Conservation (phyloP, 2,888 invertebrate genomes). For the Yponomeuta sedellus region DNA sequence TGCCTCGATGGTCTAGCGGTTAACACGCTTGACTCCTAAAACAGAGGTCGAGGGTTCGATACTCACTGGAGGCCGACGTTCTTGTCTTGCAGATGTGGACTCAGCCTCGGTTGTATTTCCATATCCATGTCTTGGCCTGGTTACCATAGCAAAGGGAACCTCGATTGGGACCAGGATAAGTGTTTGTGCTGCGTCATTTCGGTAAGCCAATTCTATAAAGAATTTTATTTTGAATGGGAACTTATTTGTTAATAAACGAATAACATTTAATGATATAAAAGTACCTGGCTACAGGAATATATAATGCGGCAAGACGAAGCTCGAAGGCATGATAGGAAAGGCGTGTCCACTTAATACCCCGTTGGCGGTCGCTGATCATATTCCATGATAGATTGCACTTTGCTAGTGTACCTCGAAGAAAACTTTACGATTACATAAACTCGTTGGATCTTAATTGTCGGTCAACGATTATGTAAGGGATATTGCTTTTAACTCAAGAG, state of each 20-base stretch:
- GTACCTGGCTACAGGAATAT: conserved; percentile 11
- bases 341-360: conserved; percentile 72
- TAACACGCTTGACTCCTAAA: no score
- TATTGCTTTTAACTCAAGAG: neutral
- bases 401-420: neutral
- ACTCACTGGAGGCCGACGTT: no score
- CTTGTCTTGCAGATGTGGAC: no score
- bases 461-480: neutral
- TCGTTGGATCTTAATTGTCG: neutral
- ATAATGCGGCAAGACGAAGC: neutral
- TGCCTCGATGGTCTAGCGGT: no score
- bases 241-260: neutral
- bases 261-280: neutral
- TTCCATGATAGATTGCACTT: conserved; percentile 47
- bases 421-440: neutral
- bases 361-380: conserved; percentile 37
- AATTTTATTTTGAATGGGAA: neutral
- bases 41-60: no score
- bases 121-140: no score
- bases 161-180: no score
- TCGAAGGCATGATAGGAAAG: conserved; percentile 33
- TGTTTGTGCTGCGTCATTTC: neutral
- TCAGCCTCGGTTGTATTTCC: no score
- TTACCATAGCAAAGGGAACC: no score
- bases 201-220: neutral